phyloP scores from a whole-genome alignment of 2,113 vertebrate species.

The Lepidothrix coronata region DNA sequence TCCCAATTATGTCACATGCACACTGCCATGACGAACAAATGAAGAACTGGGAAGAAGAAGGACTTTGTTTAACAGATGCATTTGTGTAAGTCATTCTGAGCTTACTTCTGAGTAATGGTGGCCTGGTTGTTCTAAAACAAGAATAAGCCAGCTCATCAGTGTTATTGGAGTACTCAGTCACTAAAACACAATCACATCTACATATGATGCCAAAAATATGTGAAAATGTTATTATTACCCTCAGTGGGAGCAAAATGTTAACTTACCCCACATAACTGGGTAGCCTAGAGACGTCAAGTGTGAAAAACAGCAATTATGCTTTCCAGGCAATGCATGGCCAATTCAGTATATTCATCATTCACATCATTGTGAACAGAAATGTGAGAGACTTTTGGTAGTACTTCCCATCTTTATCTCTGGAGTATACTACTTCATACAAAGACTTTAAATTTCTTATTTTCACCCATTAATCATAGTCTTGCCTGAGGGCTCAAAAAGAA shows the following conservation, averaged over 20 bases:
- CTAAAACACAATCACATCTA: neutral
- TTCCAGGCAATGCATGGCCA: neutral
- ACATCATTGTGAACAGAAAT: neutral
- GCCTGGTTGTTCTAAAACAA: neutral
- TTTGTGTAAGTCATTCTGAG: neutral
- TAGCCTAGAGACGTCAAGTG: neutral
- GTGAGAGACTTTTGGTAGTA: neutral
- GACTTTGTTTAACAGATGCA: neutral
- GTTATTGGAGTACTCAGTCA: neutral
- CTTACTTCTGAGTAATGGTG: neutral
- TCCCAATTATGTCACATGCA: neutral
- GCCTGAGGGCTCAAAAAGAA: neutral
- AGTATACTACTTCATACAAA: neutral
- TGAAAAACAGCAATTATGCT: neutral
- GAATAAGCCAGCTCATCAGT: neutral
- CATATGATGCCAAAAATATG: neutral
- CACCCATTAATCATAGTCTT: neutral
- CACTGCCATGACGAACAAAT: neutral
- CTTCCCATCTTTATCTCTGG: neutral
- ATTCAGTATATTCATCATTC: neutral
- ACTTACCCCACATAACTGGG: neutral
- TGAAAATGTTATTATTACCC: neutral
- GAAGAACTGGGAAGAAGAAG: neutral
- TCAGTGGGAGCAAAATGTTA: neutral
- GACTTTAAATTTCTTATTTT: slow-evolving; percentile 11